Evolutionary conservation across 2,888 invertebrate genomes (phyloP), one percentile per base, ranked within the genome.

Genomic region (Drosophila infuscata): DNA sequence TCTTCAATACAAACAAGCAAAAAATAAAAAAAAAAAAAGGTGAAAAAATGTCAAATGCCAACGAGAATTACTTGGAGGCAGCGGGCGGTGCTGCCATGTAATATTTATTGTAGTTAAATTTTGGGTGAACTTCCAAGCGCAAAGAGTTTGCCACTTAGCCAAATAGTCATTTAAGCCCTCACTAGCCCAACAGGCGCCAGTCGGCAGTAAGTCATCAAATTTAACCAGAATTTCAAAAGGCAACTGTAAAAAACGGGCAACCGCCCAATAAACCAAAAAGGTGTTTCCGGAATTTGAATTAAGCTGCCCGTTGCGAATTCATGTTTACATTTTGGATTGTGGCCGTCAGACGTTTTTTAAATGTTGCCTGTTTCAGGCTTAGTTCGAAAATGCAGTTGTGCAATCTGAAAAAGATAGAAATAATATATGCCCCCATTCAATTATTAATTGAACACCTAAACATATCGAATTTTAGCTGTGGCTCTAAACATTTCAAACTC

Each of bases 91-190:
- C 66, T 53, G 11, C 30, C 11, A 38, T 15, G 36, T 25, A 74
- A 46, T 46, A 60, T 57, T 56, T 51, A 48, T 53, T 68, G 41
- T 62, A 66, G 58, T 73, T 49, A 57, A 57, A 38, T 46, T 52
- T 51, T 66, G 17, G 49, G 9, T 56, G 68, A 38, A 54, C 49
- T 73, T 73, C 58, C 69, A 33, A 46, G 58, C 70, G 43, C 46
- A 59, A 20, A 29, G 53, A 46, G 59, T 49, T 53, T 32, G 38
- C 30, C 73, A 73, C 64, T 72, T 59, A 60, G 74, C 54, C 73
- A 73, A 73, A 74, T 59, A 56, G 59, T 59, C 58, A 56, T 59
- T 73, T 65, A 25, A 59, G 20, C 36, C 11, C 36, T 32, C 25
- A 6, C 32, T 2, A 30, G 7, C 20, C 35, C 30, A 29, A 12